Evolutionary conservation across 1,140 invertebrate genomes (phyloP).

Genomic region (Lepidurus couesii): DNA sequence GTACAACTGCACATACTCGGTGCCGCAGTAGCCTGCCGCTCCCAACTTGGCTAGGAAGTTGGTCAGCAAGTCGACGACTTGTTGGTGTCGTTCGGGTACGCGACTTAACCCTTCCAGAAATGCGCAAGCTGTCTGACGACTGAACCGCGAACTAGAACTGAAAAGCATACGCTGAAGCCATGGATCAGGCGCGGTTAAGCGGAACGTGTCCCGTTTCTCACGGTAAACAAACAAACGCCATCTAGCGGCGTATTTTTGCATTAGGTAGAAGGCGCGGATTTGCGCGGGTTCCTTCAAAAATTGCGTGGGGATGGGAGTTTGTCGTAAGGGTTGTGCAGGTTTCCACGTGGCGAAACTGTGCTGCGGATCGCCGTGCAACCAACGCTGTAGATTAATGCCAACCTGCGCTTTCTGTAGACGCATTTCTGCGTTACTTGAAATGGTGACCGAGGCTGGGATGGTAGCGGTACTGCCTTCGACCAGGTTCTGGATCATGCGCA

Average conservation of each 20-base stretch:
- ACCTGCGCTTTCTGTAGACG: constrained; percentile 42
- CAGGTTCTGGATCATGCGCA: constrained; percentile 73
- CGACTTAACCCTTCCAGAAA: constrained; percentile 75
- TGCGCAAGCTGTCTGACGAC: constrained; percentile 79
- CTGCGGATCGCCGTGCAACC: constrained; percentile 65
- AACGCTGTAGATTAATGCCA: constrained; percentile 65
- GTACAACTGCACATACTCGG: constrained; percentile 84
- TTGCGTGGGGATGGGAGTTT: constrained; percentile 11
- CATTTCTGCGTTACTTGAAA: neutral
- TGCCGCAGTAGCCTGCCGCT: constrained; percentile 77
- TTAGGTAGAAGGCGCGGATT: constrained; percentile 33
- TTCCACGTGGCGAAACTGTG: constrained; percentile 68
- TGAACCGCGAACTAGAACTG: constrained; percentile 79
- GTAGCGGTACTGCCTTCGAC: constrained; percentile 51
- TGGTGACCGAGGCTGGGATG: neutral
- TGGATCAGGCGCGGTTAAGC: constrained; percentile 54
- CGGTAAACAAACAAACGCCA: constrained; percentile 26
- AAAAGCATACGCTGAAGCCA: constrained; percentile 88
- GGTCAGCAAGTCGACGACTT: constrained; percentile 70
- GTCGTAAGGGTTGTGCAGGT: constrained; percentile 45
- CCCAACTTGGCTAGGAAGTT: constrained; percentile 79
- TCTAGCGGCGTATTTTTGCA: constrained; percentile 30
- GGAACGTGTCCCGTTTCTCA: constrained; percentile 26
- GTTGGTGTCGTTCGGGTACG: constrained; percentile 41
- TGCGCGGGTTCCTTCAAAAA: constrained; percentile 38